A percentile compares a stretch with the other conserved stretches of the same genome.
phyloP scores from a whole-genome alignment of 1,140 invertebrate species.

The Drosophila tani region DNA sequence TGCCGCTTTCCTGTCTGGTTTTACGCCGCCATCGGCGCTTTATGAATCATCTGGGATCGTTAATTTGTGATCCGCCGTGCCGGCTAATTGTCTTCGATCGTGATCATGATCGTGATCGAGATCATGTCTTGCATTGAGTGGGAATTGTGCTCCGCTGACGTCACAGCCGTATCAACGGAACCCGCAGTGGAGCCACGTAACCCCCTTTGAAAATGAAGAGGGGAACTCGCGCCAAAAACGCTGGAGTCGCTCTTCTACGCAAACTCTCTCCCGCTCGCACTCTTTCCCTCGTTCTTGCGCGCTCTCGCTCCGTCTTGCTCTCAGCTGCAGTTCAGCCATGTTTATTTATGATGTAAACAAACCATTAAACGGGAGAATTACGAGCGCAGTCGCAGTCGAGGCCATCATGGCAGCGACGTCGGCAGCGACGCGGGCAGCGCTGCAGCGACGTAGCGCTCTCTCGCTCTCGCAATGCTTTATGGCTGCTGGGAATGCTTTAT shows the following conservation, averaged over 20 bases:
- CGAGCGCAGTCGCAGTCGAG: conserved; percentile 79
- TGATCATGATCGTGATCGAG: conserved; percentile 49
- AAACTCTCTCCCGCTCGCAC: conserved; percentile 29
- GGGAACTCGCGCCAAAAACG: conserved; percentile 71
- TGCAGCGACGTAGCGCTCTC: conserved; percentile 38
- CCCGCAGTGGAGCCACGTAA: conserved; percentile 3
- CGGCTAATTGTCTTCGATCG: conserved; percentile 50
- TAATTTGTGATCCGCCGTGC: conserved; percentile 43
- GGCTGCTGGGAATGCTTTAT: conserved; percentile 83
- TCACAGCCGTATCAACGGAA: conserved; percentile 27
- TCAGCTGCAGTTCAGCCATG: conserved; percentile 70
- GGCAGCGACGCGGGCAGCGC: conserved; percentile 34
- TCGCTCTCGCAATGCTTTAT: conserved; percentile 79
- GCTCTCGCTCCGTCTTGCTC: conserved; percentile 25
- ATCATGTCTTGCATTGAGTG: conserved; percentile 49
- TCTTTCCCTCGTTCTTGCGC: conserved; percentile 8
- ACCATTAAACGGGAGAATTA: conserved; percentile 84
- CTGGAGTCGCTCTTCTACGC: conserved; percentile 26
- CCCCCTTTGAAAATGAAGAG: not conserved
- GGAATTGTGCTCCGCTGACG: conserved; percentile 36
- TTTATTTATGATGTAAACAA: conserved; percentile 85
- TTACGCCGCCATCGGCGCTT: not conserved
- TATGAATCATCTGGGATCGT: conserved; percentile 31
- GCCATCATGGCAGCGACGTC: conserved; percentile 69
- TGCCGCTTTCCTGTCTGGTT: conserved; percentile 9